These are phyloP conservation scores for Sandelia bainsii DNA, from an alignment of 2,797 vertebrate species.

Conservation along the genomic window DNA sequence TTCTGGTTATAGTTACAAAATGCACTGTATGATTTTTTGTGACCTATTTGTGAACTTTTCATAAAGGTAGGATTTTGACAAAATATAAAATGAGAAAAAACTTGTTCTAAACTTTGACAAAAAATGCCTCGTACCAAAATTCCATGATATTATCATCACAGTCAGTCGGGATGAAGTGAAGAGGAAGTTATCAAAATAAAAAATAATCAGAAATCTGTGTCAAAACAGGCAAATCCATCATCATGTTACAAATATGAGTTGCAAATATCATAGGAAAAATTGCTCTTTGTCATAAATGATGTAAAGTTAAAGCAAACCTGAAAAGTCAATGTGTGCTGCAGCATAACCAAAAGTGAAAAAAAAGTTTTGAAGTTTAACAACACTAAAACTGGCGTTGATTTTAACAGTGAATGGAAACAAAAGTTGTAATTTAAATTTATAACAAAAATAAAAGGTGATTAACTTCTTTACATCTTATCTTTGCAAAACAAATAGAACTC, in stretches of 20 bases:
- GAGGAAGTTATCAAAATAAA: neutral
- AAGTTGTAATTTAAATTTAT: no score
- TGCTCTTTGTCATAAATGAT: neutral
- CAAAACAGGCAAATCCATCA: neutral
- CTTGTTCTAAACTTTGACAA: no score
- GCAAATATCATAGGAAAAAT: neutral
- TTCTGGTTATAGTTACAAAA: neutral
- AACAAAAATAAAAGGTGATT: no score
- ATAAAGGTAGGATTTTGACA: neutral
- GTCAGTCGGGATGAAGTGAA: neutral
- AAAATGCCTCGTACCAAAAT: no score
- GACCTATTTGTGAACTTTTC: neutral
- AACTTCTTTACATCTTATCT: neutral
- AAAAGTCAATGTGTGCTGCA: neutral
- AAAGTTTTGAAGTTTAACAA: neutral
- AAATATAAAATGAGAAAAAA: neutral
- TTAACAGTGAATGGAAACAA: no score
- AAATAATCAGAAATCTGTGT: neutral
- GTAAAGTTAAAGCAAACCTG: neutral
- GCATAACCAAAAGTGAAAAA: neutral
- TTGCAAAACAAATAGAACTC: neutral
- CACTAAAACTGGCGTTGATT: no score
- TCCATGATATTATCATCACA: neutral
- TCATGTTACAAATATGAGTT: neutral
- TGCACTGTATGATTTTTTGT: neutral